These are phyloP conservation scores for Lycaon pictus DNA, from an alignment of 2,113 vertebrate genomes.

Conservation along the genomic window DNA sequence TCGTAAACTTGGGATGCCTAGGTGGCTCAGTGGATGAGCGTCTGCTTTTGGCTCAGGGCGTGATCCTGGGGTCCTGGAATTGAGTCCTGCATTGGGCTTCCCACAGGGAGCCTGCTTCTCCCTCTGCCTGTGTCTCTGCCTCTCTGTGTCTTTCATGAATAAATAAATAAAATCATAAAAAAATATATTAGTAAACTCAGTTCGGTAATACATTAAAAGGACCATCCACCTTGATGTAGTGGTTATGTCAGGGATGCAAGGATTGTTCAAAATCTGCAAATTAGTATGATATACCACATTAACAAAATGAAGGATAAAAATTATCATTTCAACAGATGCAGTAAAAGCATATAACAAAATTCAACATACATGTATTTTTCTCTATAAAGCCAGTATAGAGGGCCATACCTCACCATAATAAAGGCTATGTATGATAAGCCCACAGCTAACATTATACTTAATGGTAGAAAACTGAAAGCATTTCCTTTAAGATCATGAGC, in stretches of 20 bases:
- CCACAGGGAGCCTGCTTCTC: too few species aligned
- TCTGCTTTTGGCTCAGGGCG: too few species aligned
- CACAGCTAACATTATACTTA: not conserved
- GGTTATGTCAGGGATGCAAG: not conserved
- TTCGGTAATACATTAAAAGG: not conserved
- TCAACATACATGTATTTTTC: not conserved
- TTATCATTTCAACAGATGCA: not conserved
- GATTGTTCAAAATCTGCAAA: not conserved
- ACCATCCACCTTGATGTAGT: not conserved
- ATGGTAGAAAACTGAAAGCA: not conserved
- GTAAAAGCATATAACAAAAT: not conserved
- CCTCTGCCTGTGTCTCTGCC: too few species aligned
- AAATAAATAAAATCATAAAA: too few species aligned
- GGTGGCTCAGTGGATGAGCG: too few species aligned
- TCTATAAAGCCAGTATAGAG: not conserved
- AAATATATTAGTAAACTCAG: not conserved
- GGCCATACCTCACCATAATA: not conserved
- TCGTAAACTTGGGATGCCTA: too few species aligned
- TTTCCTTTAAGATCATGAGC: not conserved
- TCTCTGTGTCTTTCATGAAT: too few species aligned
- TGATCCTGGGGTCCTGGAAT: too few species aligned
- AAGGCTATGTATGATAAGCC: not conserved
- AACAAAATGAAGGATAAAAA: not conserved
- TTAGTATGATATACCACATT: not conserved
- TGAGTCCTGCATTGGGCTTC: too few species aligned